Base-by-base conservation (phyloP, 2,888 invertebrate species). In the Pollenia angustigena region DNA sequence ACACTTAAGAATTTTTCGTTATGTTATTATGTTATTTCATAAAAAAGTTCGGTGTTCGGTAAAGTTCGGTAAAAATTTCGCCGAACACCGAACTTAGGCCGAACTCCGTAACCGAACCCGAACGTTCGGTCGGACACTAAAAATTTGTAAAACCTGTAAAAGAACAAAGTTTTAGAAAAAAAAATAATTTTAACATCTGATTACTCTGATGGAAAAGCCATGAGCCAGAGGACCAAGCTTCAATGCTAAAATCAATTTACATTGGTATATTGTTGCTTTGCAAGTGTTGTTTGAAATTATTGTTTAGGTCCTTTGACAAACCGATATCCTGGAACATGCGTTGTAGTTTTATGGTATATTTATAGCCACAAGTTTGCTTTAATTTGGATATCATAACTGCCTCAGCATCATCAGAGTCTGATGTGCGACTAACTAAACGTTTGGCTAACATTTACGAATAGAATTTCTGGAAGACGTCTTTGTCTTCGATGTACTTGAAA, bases 381-480 rank as follows among this genome's bases (percentile, higher is more conserved):
- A 99, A 94, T 95, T 99, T 99, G 90, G 99, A 99, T 95, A 99
- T 99, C 99, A 99, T 99, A 89, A 98, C 98, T 87, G 99, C 98
- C 93, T 99, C 99, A 8, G 99, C 99, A 94, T 99, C 99, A 92
- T 99, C 99, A 90, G 98, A 98, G 52, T 99, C 99, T 3, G 99
- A 99, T 96, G 99, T 97, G 92, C 99, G 99, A 92, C 98, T 98
- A 4, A 99, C 99, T 89, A 99, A 95, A 84, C 99, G 95, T 94
- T 99, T 99, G 54, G 99, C 99, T 90, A 99, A 94, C 99, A 99
- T 99, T 95, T 99, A 99, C 92, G 98, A 98, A 94, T 99, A 99
- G 94, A 99, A 99, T 94, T 99, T 99, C 94, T 99, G 99, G 95
- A 99, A 99, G 78, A 99, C 99, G 93, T 99, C 99, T 94, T 99